A percentile compares a stretch with the other conserved stretches of the same genome.
Evolutionary conservation across 23 tunicate species (phyloP).

Genomic region (Aplidium turbinatum): DNA sequence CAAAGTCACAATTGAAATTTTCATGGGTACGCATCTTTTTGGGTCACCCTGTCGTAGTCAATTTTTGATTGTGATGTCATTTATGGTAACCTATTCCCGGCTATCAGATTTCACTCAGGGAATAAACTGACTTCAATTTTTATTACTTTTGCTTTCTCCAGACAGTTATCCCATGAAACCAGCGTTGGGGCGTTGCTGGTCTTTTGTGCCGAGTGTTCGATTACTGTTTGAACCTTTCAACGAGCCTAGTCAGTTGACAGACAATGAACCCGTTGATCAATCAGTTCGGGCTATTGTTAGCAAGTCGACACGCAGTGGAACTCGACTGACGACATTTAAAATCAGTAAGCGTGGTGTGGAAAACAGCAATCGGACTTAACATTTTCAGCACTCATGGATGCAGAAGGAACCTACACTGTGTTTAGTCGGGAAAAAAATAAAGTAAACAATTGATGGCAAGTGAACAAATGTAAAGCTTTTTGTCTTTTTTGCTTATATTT

Average conservation of each 20-base stretch:
- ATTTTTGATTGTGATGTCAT: no score
- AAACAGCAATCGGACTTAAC: background rate
- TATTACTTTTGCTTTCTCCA: background rate
- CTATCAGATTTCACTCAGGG: no score
- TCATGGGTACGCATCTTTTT: no score
- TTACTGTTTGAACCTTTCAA: conserved; percentile 21
- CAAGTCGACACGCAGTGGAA: conserved; percentile 17
- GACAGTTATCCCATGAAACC: conserved; percentile 11
- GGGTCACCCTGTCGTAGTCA: no score
- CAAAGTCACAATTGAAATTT: no score
- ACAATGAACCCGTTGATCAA: background rate
- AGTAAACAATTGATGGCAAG: no score
- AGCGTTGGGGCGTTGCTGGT: conserved; percentile 51
- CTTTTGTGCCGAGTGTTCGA: conserved; percentile 43
- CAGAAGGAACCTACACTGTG: no score
- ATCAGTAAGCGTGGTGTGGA: conserved; percentile 3
- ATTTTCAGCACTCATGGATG: background rate
- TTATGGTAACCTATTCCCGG: no score
- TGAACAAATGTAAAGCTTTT: no score
- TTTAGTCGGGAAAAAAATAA: no score
- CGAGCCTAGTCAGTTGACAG: conserved; percentile 10
- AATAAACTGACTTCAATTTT: no score
- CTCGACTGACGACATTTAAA: background rate
- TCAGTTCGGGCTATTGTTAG: background rate
- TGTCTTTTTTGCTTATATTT: no score